A percentile compares a stretch with the other conserved stretches of the same genome.
These are phyloP conservation scores for Paramormyrops hopkinsi DNA, from an alignment of 2,797 vertebrate species.

Conservation along the genomic window DNA sequence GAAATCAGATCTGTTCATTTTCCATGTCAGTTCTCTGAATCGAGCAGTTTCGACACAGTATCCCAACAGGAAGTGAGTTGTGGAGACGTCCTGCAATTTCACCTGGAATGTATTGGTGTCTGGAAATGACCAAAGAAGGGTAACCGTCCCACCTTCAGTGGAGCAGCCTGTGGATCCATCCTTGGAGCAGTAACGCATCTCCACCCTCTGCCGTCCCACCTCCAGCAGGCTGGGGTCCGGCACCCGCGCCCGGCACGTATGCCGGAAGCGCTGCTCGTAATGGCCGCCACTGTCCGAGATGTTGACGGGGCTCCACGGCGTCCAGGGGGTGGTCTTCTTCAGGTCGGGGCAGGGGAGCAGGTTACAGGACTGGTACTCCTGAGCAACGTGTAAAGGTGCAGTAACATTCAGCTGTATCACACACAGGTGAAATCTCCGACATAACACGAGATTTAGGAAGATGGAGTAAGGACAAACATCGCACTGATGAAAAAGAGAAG, in stretches of 20 bases:
- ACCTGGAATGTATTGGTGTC: neutral
- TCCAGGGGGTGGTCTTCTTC: slow-evolving; percentile 75
- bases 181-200: slow-evolving; percentile 72
- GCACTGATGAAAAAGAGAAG: neutral
- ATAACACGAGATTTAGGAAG: neutral
- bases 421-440: neutral
- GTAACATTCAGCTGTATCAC: neutral
- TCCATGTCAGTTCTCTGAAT: neutral
- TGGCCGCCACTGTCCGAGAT: slow-evolving; percentile 70
- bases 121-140: neutral
- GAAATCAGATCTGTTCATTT: neutral
- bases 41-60: neutral
- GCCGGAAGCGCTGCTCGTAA: slow-evolving; percentile 69
- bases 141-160: slow-evolving; percentile 57
- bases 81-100: neutral
- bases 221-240: slow-evolving; percentile 62
- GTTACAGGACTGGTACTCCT: slow-evolving; percentile 73
- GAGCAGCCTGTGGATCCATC: slow-evolving; percentile 68
- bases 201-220: slow-evolving; percentile 68
- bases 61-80: neutral
- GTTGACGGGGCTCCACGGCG: slow-evolving; percentile 68
- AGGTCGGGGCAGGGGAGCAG: slow-evolving; percentile 63
- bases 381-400: neutral
- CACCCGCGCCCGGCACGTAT: slow-evolving; percentile 68
- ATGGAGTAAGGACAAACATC: neutral